These are phyloP conservation scores for Rhea pennata DNA, from an alignment of 2,113 vertebrate genomes.

Conservation along the genomic window DNA sequence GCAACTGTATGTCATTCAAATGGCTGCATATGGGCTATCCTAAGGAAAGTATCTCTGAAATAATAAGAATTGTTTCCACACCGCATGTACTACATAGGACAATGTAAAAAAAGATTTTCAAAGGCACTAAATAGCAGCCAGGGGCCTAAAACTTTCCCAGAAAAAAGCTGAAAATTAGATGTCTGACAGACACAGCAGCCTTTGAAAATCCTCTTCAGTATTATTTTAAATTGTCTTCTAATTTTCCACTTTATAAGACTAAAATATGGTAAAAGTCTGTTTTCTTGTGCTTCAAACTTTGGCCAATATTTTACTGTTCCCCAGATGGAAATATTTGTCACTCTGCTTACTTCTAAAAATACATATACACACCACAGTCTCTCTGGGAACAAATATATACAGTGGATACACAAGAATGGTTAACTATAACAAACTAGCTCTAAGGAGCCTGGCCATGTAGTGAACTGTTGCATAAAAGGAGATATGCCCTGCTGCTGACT, in stretches of 20 bases:
- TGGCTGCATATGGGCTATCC: not conserved
- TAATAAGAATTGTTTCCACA: not conserved
- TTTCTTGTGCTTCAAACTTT: not conserved
- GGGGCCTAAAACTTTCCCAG: not conserved
- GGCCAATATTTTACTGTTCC: not conserved
- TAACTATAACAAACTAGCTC: not conserved
- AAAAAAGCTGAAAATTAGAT: not conserved
- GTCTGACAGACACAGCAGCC: not conserved
- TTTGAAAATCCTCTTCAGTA: not conserved
- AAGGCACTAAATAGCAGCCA: not conserved
- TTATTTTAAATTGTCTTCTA: not conserved
- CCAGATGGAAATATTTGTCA: not conserved
- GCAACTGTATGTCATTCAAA: not conserved
- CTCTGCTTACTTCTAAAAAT: slow-evolving; percentile 9
- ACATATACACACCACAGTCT: not conserved
- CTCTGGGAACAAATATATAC: not conserved
- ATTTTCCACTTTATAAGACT: not conserved
- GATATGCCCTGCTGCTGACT: not conserved
- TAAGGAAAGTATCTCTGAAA: not conserved
- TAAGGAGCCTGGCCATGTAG: not conserved
- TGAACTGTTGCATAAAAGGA: not conserved
- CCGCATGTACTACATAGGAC: rapidly evolving
- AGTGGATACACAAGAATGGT: not conserved
- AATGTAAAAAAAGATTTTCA: not conserved
- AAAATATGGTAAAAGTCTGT: not conserved